phyloP scores from a whole-genome alignment of 2,113 vertebrate species.

The Thinocorus orbignyianus region DNA sequence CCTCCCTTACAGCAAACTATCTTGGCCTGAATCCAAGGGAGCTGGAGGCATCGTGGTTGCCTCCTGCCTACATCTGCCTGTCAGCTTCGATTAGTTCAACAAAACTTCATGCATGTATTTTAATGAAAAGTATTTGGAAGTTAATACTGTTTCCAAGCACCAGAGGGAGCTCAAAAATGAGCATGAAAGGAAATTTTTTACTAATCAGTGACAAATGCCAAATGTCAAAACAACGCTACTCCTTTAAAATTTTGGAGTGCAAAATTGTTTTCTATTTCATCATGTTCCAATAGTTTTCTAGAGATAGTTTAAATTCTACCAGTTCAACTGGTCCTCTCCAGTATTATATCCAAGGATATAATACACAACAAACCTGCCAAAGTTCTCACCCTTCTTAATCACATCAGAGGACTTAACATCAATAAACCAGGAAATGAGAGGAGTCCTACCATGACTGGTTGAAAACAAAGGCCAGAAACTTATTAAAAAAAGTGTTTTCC shows the following conservation, averaged over 20 bases:
- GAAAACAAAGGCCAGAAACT: not conserved
- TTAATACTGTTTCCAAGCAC: not conserved
- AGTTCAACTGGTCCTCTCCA: not conserved
- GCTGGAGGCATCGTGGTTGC: not conserved
- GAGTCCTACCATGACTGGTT: not conserved
- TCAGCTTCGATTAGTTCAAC: not conserved
- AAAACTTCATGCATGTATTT: not conserved
- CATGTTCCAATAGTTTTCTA: not conserved
- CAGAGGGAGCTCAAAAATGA: slow-evolving; percentile 52
- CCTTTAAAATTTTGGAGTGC: not conserved
- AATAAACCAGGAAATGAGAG: not conserved
- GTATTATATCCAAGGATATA: not conserved
- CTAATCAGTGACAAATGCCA: not conserved
- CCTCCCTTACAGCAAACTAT: not conserved
- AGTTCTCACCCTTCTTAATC: not conserved
- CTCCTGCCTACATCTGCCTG: not conserved
- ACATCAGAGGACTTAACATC: not conserved
- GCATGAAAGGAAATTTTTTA: not conserved
- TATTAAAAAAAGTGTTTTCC: not conserved
- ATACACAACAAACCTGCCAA: not conserved
- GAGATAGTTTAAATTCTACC: not conserved
- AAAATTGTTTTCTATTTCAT: not conserved
- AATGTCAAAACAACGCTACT: not conserved
- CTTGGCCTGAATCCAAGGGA: not conserved
- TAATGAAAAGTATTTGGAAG: not conserved